These are phyloP conservation scores for Tetranychus urticae DNA, from an alignment of 1,140 invertebrate species.

Conservation along the genomic window DNA sequence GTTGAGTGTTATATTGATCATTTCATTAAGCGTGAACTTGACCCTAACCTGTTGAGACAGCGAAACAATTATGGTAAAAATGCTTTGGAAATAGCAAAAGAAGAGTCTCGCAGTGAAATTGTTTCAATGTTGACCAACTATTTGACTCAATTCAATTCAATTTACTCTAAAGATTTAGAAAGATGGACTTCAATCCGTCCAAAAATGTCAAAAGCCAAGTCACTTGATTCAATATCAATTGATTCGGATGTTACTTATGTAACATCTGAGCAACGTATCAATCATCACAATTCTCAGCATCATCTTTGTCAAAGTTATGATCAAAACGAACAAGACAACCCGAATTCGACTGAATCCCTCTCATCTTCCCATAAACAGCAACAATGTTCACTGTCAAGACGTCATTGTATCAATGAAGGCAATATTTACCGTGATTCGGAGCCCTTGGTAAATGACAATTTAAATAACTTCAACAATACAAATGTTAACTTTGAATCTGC, in stretches of 20 bases:
- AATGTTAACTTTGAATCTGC: neutral
- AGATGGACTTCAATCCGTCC: neutral
- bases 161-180: neutral
- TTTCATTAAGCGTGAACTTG: neutral
- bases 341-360: too few relatives aligned
- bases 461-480: too few relatives aligned
- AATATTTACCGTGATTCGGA: too few relatives aligned
- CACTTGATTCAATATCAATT: neutral
- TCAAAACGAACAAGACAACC: neutral
- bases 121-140: neutral
- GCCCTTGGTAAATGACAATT: too few relatives aligned
- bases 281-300: neutral
- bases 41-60: neutral
- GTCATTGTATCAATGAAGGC: too few relatives aligned
- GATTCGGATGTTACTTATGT: neutral
- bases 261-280: neutral
- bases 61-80: neutral
- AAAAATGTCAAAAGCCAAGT: neutral
- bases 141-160: neutral
- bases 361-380: too few relatives aligned
- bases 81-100: neutral
- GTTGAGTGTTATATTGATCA: constrained; percentile 6
- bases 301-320: neutral
- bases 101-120: neutral
- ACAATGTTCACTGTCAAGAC: too few relatives aligned